A percentile compares a stretch with the other conserved stretches of the same genome.
Evolutionary conservation across 2,797 vertebrate species (phyloP).

Genomic region (Sebastes trivittatus): DNA sequence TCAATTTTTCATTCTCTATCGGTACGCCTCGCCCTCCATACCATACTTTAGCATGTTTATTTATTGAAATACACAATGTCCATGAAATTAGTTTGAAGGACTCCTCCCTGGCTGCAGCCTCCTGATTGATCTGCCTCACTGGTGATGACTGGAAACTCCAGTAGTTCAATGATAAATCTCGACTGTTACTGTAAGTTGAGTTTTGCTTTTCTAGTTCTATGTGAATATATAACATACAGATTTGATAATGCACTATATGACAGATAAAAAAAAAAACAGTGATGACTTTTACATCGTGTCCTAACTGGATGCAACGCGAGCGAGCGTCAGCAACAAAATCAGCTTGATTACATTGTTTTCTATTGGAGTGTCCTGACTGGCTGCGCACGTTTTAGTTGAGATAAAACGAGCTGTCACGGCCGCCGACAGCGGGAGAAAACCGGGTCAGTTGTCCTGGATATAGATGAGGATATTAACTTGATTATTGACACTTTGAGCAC

Average conservation of each 20-base stretch:
- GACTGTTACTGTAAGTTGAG: background rate
- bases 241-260: background rate
- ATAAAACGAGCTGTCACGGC: no score
- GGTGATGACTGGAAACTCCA: background rate
- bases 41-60: constrained; percentile 37
- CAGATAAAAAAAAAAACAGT: background rate
- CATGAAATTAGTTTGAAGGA: constrained; percentile 61
- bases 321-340: no score
- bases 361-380: no score
- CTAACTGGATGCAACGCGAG: no score
- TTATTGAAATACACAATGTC: constrained; percentile 66
- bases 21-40: constrained; percentile 3
- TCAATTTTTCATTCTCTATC: constrained; percentile 68
- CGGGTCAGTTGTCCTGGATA: no score
- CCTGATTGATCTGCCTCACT: constrained; percentile 24
- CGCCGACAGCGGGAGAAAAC: no score
- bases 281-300: background rate
- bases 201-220: background rate
- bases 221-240: background rate
- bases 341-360: no score
- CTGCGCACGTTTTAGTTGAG: no score
- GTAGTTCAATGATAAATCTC: background rate
- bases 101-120: background rate
- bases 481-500: no score
- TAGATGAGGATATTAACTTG: no score